Conservation (phyloP, 2,888 invertebrate species). For the Campaea margaritaria region DNA sequence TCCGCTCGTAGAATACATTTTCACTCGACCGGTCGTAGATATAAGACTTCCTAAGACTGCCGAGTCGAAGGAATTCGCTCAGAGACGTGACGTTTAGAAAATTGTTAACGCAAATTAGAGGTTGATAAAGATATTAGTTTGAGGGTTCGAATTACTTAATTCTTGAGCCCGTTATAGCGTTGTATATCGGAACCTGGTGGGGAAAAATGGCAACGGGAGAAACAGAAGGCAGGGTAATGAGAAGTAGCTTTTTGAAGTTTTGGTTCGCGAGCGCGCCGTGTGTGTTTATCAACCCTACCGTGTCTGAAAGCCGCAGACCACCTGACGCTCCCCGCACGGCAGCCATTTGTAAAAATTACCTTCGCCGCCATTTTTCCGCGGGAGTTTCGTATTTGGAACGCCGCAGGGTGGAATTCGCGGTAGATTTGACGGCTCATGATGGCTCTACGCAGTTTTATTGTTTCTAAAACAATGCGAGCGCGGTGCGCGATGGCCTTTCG, state of each 20-base stretch:
- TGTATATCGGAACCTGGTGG: conserved; percentile 22
- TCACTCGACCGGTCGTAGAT: not conserved
- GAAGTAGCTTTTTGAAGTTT: conserved; percentile 16
- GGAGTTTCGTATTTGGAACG: conserved; percentile 82
- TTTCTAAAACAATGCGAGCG: conserved; percentile 76
- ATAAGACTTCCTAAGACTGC: not conserved
- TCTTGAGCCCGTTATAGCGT: conserved; percentile 35
- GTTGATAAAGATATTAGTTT: conserved; percentile 65
- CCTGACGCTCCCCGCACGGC: conserved; percentile 69
- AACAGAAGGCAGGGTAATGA: conserved; percentile 17
- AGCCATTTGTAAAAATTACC: conserved; percentile 85
- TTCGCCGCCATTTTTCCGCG: conserved; percentile 82
- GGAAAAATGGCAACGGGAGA: conserved; percentile 2
- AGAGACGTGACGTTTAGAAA: conserved; percentile 74
- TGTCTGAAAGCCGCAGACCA: conserved; percentile 55
- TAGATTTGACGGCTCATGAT: conserved; percentile 75
- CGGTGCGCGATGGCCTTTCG: conserved; percentile 69
- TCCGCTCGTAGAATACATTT: conserved; percentile 33
- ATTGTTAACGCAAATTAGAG: conserved; percentile 75
- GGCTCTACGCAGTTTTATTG: conserved; percentile 76
- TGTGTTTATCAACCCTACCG: conserved; percentile 38
- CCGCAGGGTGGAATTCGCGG: conserved; percentile 75
- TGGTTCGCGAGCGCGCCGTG: conserved; percentile 18
- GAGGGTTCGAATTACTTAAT: conserved; percentile 62
- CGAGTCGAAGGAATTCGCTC: conserved; percentile 61